Conservation (phyloP, 2,888 invertebrate species). For the Neoscelio sp. region DNA sequence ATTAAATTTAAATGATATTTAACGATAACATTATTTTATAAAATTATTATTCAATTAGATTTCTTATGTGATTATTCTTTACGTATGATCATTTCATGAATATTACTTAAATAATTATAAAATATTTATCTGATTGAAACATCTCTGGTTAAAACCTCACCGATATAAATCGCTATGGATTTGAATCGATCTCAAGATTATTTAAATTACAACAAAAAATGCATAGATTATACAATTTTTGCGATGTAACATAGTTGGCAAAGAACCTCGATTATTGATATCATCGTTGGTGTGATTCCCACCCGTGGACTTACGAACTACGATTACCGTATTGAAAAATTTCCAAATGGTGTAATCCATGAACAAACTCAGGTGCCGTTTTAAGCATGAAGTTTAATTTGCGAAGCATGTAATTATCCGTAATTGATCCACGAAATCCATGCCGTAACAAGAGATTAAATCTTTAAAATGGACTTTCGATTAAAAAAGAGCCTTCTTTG, state of each 20-base stretch:
- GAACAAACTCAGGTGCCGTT: slow-evolving; percentile 46
- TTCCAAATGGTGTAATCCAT: slow-evolving; percentile 34
- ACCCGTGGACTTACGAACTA: slow-evolving; percentile 21
- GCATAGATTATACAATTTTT: slow-evolving; percentile 21
- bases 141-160: neutral
- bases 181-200: slow-evolving; percentile 42
- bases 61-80: too few relatives aligned
- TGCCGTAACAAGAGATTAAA: neutral
- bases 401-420: slow-evolving; percentile 23
- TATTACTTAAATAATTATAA: too few relatives aligned
- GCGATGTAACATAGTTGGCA: slow-evolving; percentile 28
- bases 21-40: too few relatives aligned
- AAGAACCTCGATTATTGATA: slow-evolving; percentile 36
- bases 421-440: slow-evolving; percentile 12
- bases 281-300: slow-evolving; percentile 47
- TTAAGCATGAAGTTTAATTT: slow-evolving; percentile 14
- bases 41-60: too few relatives aligned
- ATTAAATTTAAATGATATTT: too few relatives aligned
- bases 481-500: too few relatives aligned
- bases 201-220: slow-evolving; percentile 3
- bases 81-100: too few relatives aligned
- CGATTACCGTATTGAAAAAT: slow-evolving; percentile 29
- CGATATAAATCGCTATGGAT: slow-evolving; percentile 22
- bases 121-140: too few relatives aligned
- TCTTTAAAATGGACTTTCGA: too few relatives aligned